Percentiles rank a stretch among this genome's conserved stretches.
Conservation (phyloP, 2,888 invertebrate genomes). For the Lasioglossum marginatum region DNA sequence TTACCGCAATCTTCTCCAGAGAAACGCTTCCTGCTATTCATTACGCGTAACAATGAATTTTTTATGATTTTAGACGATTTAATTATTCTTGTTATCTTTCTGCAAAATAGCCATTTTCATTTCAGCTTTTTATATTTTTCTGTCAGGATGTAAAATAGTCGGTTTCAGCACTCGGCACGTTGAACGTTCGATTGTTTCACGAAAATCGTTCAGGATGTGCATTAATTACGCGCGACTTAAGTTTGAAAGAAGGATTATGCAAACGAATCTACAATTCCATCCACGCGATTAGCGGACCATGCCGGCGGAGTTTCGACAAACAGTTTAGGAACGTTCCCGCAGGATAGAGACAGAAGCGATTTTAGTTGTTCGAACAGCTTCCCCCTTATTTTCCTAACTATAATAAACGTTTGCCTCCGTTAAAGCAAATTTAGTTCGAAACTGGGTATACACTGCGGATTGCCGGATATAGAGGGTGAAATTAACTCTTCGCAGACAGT, state of each 20-base stretch:
- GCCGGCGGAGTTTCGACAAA: conserved; percentile 8
- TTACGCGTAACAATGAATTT: neutral
- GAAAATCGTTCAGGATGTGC: neutral
- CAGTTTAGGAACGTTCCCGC: conserved; percentile 12
- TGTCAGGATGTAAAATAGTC: neutral
- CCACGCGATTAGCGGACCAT: neutral
- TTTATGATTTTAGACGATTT: too few relatives aligned
- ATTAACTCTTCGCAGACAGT: neutral
- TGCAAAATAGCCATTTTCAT: neutral
- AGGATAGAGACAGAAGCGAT: neutral
- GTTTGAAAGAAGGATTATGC: conserved; percentile 3
- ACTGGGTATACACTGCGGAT: conserved; percentile 13
- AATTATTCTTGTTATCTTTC: too few relatives aligned
- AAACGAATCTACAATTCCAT: neutral
- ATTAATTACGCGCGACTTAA: neutral
- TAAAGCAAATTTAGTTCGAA: conserved; percentile 22
- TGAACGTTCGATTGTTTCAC: neutral
- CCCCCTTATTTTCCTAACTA: neutral
- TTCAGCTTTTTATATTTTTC: neutral
- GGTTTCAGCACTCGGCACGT: neutral
- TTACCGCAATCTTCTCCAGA: neutral
- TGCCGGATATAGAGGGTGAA: neutral
- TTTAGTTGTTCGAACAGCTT: conserved; percentile 2
- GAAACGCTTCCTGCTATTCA: neutral
- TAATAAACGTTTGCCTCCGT: conserved; percentile 17